Evolutionary conservation across 1,140 invertebrate genomes (phyloP).

Genomic region (Drosophila sturtevanti): DNA sequence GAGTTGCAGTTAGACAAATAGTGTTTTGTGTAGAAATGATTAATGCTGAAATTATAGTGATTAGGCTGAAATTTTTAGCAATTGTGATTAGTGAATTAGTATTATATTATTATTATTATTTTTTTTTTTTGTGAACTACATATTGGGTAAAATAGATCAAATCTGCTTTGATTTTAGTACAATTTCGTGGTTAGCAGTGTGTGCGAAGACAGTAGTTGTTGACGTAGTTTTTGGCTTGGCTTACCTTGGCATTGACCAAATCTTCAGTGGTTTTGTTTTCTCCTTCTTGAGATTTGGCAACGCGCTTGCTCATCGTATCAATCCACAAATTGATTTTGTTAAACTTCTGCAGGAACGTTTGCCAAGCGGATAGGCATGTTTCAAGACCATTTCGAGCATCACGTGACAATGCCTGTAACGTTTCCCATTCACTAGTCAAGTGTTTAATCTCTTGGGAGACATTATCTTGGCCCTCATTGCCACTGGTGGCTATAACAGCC

Average conservation of each 20-base stretch:
- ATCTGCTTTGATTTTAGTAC: conserved; percentile 16
- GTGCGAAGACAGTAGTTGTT: conserved; percentile 60
- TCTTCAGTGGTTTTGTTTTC: conserved; percentile 93
- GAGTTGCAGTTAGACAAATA: conserved; percentile 57
- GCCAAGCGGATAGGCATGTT: conserved; percentile 93
- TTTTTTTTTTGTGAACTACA: conserved; percentile 35
- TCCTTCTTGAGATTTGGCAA: conserved; percentile 87
- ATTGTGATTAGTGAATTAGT: conserved; percentile 28
- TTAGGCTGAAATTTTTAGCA: conserved; percentile 17
- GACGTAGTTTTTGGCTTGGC: conserved; percentile 76
- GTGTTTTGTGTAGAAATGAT: conserved; percentile 36
- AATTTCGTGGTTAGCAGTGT: conserved; percentile 58
- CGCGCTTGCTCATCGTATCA: conserved; percentile 87
- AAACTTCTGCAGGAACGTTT: conserved; percentile 90
- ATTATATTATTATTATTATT: conserved; percentile 50
- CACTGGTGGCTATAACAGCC: conserved; percentile 91
- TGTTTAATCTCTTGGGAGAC: conserved; percentile 93
- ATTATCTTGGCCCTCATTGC: conserved; percentile 92
- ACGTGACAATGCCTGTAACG: conserved; percentile 90
- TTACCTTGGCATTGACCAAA: conserved; percentile 89
- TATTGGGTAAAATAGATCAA: conserved; percentile 2
- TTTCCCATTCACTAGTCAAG: conserved; percentile 93
- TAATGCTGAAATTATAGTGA: conserved; percentile 50
- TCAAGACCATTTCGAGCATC: conserved; percentile 91
- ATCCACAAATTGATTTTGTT: conserved; percentile 92